These are phyloP conservation scores for Palloptera scutellata DNA, from an alignment of 2,888 invertebrate species.

Conservation along the genomic window DNA sequence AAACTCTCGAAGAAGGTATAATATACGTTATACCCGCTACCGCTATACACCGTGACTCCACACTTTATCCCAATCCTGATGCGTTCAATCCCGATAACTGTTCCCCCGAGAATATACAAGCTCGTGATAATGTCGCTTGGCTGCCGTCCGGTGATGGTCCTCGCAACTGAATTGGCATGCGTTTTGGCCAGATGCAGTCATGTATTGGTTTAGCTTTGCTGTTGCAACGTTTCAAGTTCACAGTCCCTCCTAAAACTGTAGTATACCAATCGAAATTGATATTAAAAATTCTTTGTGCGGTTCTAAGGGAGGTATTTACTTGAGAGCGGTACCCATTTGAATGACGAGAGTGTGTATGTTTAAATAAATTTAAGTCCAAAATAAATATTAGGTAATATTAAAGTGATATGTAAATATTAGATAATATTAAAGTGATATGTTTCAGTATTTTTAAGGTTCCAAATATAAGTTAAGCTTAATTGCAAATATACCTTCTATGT, in stretches of 20 bases:
- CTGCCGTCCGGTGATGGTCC: slow-evolving; percentile 50
- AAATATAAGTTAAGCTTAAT: no score
- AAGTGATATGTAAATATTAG: no score
- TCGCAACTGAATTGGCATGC: slow-evolving; percentile 44
- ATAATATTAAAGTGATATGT: no score
- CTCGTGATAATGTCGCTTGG: slow-evolving; percentile 61
- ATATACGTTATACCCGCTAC: slow-evolving; percentile 52
- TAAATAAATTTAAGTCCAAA: neutral
- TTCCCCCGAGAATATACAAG: slow-evolving; percentile 66
- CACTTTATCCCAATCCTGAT: slow-evolving; percentile 67
- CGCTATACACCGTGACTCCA: slow-evolving; percentile 68
- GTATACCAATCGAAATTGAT: slow-evolving; percentile 34
- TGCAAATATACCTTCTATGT: no score
- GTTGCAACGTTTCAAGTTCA: slow-evolving; percentile 40
- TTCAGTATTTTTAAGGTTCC: no score
- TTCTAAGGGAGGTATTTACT: slow-evolving; percentile 38
- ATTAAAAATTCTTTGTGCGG: slow-evolving; percentile 19
- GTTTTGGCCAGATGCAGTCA: slow-evolving; percentile 47
- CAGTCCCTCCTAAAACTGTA: slow-evolving; percentile 29
- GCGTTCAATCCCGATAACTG: slow-evolving; percentile 72
- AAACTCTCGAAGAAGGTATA: slow-evolving; percentile 63
- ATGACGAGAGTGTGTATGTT: neutral
- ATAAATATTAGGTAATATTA: no score
- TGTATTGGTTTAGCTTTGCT: slow-evolving; percentile 40
- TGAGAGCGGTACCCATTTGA: slow-evolving; percentile 43